These are phyloP conservation scores for Choloepus didactylus DNA, from an alignment of 2,797 vertebrate genomes.

Conservation along the genomic window DNA sequence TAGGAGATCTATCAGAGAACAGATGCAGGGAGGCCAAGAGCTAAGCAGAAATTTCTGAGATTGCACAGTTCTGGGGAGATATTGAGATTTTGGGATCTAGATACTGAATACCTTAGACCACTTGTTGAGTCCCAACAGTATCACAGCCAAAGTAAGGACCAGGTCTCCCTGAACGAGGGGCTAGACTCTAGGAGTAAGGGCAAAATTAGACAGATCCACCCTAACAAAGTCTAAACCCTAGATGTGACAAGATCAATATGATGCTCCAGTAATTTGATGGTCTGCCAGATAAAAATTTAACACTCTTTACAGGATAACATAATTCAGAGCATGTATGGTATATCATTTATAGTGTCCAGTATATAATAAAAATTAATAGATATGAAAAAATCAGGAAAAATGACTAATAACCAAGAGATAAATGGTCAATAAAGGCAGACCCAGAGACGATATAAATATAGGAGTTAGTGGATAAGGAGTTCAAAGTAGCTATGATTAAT, in stretches of 20 bases:
- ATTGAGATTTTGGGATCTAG: not conserved
- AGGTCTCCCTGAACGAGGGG: too few species aligned
- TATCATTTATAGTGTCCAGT: not conserved
- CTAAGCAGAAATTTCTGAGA: not conserved
- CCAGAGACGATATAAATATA: not conserved
- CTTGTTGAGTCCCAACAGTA: not conserved
- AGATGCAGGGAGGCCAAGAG: not conserved
- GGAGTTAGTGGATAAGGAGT: not conserved
- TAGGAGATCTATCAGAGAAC: not conserved
- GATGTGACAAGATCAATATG: not conserved
- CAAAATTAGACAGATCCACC: not conserved
- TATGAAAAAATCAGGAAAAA: not conserved
- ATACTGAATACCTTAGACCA: not conserved
- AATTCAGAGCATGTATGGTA: not conserved
- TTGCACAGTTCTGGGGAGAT: not conserved
- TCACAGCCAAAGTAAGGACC: not conserved
- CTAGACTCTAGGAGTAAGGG: not conserved
- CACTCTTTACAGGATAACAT: not conserved
- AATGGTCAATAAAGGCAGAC: not conserved
- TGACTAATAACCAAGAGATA: not conserved
- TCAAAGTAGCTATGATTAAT: not conserved
- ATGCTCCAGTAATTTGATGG: not conserved
- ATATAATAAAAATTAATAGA: not conserved
- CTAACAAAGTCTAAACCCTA: not conserved
- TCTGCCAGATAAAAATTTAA: slow-evolving; percentile 5